These are phyloP conservation scores for Prorops nasuta DNA, from an alignment of 1,140 invertebrate genomes.

Conservation along the genomic window DNA sequence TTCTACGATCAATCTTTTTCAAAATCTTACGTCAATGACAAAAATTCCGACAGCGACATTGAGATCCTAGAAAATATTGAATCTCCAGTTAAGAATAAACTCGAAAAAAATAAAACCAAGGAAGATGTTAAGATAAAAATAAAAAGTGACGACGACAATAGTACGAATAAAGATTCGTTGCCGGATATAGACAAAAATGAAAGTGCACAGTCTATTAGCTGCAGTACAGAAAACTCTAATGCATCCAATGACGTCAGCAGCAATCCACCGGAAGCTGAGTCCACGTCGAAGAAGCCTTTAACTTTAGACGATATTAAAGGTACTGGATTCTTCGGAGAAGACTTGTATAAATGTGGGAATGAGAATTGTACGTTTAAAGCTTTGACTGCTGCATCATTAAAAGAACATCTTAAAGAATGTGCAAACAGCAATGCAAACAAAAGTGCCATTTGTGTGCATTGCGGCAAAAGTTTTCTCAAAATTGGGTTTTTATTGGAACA, in stretches of 20 bases:
- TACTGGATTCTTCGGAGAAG: slow-evolving; percentile 43
- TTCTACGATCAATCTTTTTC: neutral
- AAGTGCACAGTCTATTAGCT: neutral
- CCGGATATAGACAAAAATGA: neutral
- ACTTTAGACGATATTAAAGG: slow-evolving; percentile 46
- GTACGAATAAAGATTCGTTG: neutral
- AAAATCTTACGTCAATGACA: neutral
- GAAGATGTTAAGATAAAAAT: slow-evolving; percentile 1
- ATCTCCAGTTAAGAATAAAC: neutral
- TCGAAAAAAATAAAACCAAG: neutral
- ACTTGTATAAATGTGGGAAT: slow-evolving; percentile 59
- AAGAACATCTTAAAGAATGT: slow-evolving; percentile 56
- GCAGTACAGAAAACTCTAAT: slow-evolving; percentile 1
- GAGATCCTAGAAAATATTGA: slow-evolving; percentile 43
- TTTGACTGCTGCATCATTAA: slow-evolving; percentile 39
- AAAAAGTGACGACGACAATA: neutral
- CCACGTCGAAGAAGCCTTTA: slow-evolving; percentile 17
- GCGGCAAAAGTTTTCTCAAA: slow-evolving; percentile 49
- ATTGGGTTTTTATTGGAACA: slow-evolving; percentile 50
- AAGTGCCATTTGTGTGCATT: slow-evolving; percentile 56
- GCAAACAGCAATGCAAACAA: slow-evolving; percentile 21
- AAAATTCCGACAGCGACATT: slow-evolving; percentile 43
- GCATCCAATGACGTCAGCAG: neutral
- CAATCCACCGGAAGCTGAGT: neutral
- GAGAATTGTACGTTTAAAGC: slow-evolving; percentile 40